These are phyloP conservation scores for Varroa destructor DNA, from an alignment of 1,140 invertebrate species.

Conservation along the genomic window DNA sequence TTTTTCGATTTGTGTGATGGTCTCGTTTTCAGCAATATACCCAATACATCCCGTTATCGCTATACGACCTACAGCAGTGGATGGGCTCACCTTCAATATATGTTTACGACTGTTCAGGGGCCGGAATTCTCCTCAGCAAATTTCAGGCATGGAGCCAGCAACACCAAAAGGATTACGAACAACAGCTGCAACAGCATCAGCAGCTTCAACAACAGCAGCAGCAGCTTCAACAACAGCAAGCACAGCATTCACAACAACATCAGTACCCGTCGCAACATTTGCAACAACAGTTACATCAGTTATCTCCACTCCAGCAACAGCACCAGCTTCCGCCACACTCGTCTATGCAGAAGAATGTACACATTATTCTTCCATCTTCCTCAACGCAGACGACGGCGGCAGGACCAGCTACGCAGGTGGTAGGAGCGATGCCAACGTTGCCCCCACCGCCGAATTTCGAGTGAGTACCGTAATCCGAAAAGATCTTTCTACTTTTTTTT, in stretches of 20 bases:
- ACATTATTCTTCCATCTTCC: not conserved
- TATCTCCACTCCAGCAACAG: too few species aligned
- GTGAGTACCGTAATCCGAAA: too few species aligned
- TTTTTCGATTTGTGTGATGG: not conserved
- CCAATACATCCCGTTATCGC: constrained; percentile 95
- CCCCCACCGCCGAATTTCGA: constrained; percentile 31
- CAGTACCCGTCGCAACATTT: not conserved
- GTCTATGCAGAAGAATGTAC: not conserved
- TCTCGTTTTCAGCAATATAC: constrained; percentile 64
- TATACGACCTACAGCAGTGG: constrained; percentile 96
- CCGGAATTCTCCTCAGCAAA: constrained; percentile 83
- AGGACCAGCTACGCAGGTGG: not conserved
- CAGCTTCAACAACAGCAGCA: constrained; percentile 1
- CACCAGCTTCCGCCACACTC: not conserved
- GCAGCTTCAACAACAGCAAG: not conserved
- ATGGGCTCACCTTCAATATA: constrained; percentile 98
- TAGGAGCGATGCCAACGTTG: not conserved
- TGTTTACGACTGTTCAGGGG: constrained; percentile 97
- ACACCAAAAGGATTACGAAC: constrained; percentile 72
- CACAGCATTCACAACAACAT: not conserved
- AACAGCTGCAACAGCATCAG: constrained; percentile 38
- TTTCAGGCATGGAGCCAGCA: constrained; percentile 83
- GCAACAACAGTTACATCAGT: constrained; percentile 1
- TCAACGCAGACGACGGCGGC: not conserved
- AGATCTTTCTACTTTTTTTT: too few species aligned